These are phyloP conservation scores for Cerceris ruficornis DNA, from an alignment of 2,888 invertebrate species.

Conservation along the genomic window DNA sequence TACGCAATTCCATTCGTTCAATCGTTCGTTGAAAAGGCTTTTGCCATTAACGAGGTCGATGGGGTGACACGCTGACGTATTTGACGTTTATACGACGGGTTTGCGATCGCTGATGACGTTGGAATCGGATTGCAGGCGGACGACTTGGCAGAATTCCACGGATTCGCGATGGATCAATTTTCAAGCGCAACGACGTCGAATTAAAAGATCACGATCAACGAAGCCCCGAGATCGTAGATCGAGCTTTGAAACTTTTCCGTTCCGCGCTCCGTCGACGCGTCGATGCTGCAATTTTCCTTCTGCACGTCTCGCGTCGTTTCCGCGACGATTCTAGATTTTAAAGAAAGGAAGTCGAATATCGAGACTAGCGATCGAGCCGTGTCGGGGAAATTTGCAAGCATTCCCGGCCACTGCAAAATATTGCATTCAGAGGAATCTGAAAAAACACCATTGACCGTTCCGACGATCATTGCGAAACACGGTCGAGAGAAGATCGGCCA, in stretches of 20 bases:
- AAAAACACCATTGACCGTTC: neutral
- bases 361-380: too few species aligned
- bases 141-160: neutral
- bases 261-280: too few species aligned
- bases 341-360: too few species aligned
- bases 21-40: slow-evolving; percentile 50
- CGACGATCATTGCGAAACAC: neutral
- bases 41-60: slow-evolving; percentile 55
- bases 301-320: too few species aligned
- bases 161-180: neutral
- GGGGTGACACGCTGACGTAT: slow-evolving; percentile 37
- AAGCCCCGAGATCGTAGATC: too few species aligned
- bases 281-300: too few species aligned
- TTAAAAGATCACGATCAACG: too few species aligned
- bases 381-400: too few species aligned
- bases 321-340: too few species aligned
- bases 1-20: slow-evolving; percentile 52
- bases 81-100: neutral
- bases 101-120: neutral
- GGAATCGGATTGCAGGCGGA: neutral
- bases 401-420: too few species aligned
- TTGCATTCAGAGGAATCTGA: neutral
- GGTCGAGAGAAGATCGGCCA: slow-evolving; percentile 19
- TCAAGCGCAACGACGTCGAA: neutral
- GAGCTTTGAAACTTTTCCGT: too few species aligned